phyloP scores from a whole-genome alignment of 2,113 vertebrate species.

The Lepidothrix coronata region DNA sequence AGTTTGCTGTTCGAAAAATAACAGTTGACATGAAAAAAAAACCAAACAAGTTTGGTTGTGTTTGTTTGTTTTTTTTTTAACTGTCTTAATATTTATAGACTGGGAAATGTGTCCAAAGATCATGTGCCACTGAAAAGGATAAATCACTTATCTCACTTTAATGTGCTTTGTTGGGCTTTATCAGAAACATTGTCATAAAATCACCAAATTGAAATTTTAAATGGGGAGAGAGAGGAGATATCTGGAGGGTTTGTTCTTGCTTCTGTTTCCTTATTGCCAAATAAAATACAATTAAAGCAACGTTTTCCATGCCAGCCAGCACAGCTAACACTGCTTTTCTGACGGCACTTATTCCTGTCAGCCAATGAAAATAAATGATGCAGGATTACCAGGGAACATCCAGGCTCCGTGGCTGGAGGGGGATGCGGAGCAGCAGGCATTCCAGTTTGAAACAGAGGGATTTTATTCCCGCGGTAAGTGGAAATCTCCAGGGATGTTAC shows the following conservation, averaged over 20 bases:
- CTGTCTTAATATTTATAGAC: not conserved
- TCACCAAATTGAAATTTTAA: slow-evolving; percentile 47
- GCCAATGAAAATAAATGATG: slow-evolving; percentile 41
- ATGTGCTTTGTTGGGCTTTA: not conserved
- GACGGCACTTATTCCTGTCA: slow-evolving; percentile 29
- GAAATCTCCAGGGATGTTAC: not conserved
- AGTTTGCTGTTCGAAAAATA: not conserved
- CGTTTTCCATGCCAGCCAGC: slow-evolving; percentile 25
- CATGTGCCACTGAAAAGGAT: not conserved
- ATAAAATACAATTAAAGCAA: slow-evolving; percentile 59
- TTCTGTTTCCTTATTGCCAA: slow-evolving; percentile 38
- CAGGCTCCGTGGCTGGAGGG: slow-evolving; percentile 32
- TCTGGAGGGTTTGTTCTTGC: slow-evolving; percentile 36
- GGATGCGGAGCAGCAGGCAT: not conserved
- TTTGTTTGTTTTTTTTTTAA: not conserved
- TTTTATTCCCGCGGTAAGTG: not conserved
- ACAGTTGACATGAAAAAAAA: not conserved
- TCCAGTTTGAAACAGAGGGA: not conserved
- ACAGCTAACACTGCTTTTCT: slow-evolving; percentile 3
- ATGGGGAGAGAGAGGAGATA: not conserved
- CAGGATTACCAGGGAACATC: slow-evolving; percentile 21
- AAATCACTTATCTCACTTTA: slow-evolving; percentile 3
- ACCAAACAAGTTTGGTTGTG: not conserved
- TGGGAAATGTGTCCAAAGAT: not conserved
- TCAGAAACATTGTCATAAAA: slow-evolving; percentile 33